A percentile compares a stretch with the other conserved stretches of the same genome.
phyloP scores from a whole-genome alignment of 2,113 vertebrate species.

The Laticauda laticaudata region DNA sequence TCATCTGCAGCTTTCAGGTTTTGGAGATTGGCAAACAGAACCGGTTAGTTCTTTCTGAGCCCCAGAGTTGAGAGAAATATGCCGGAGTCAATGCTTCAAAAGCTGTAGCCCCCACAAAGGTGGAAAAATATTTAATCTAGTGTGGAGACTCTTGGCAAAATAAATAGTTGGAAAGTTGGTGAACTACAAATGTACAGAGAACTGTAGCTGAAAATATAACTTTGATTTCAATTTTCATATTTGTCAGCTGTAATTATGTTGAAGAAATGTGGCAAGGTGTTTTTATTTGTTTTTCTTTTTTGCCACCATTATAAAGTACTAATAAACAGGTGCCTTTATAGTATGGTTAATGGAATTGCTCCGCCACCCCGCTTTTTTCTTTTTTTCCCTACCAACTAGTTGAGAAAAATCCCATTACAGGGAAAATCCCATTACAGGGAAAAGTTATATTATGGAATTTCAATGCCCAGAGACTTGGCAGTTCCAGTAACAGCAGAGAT shows the following conservation, averaged over 20 bases:
- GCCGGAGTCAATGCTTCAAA: conserved; percentile 70
- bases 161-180: conserved; percentile 54
- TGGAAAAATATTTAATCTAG: conserved; percentile 51
- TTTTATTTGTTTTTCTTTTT: conserved; percentile 52
- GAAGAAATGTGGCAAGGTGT: conserved; percentile 60
- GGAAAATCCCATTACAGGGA: too few relatives aligned
- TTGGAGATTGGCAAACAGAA: conserved; percentile 35
- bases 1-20: neutral
- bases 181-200: conserved; percentile 58
- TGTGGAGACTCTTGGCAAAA: conserved; percentile 49
- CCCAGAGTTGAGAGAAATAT: conserved; percentile 65
- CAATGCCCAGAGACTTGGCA: conserved; percentile 38
- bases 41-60: conserved; percentile 47
- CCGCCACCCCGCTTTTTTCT: neutral
- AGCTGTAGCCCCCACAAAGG: conserved; percentile 54
- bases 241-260: conserved; percentile 84
- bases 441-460: conserved; percentile 69
- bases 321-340: conserved; percentile 78
- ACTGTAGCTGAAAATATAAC: conserved; percentile 75
- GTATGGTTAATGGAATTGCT: conserved; percentile 72
- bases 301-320: conserved; percentile 76
- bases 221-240: conserved; percentile 85
- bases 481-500: neutral
- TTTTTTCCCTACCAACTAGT: conserved; percentile 55
- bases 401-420: conserved; percentile 80